phyloP scores from a whole-genome alignment of 2,797 vertebrate species.

The Clamator glandarius region DNA sequence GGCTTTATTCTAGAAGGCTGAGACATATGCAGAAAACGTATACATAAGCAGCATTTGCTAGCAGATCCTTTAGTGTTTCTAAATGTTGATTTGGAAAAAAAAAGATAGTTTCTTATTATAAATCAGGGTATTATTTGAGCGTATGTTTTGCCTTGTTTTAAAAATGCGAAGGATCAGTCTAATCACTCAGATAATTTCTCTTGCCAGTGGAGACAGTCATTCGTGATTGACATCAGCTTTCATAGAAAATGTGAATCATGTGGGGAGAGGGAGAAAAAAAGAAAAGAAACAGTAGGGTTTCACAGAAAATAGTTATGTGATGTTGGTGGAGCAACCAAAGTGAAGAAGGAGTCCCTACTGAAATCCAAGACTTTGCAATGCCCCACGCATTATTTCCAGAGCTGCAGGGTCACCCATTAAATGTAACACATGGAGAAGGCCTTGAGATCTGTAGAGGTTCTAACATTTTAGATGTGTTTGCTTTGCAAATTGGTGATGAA shows the following conservation, averaged over 20 bases:
- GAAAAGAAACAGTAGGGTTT: not conserved
- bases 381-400: not conserved
- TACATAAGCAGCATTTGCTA: not conserved
- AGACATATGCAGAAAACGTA: not conserved
- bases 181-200: slow-evolving; percentile 12
- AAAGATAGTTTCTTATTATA: not conserved
- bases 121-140: not conserved
- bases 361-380: not conserved
- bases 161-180: not conserved
- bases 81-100: not conserved
- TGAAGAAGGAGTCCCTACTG: not conserved
- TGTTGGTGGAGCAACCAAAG: not conserved
- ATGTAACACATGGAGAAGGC: not conserved
- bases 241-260: not conserved
- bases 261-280: not conserved
- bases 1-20: not conserved
- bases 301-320: not conserved
- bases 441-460: not conserved
- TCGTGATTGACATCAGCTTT: not conserved
- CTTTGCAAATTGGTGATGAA: not conserved
- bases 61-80: not conserved
- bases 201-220: not conserved
- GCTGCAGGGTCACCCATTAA: not conserved
- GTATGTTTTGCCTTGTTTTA: not conserved
- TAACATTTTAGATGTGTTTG: not conserved